Evolutionary conservation across 1,140 invertebrate species (phyloP), one percentile per base, ranked within the genome.

Genomic region (Drosophila ohnishii): DNA sequence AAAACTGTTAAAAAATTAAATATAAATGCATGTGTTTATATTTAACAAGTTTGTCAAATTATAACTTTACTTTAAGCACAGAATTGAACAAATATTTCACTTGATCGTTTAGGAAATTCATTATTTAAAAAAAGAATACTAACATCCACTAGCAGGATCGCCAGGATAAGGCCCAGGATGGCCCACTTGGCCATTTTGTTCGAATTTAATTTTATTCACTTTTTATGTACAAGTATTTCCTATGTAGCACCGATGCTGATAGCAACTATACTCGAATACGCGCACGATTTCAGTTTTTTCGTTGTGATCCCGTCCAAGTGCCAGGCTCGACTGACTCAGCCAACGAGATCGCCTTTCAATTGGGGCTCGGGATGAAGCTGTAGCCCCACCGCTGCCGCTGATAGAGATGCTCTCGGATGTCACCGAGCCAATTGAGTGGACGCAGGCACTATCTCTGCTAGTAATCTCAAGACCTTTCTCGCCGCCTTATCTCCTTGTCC

Each of bases 391-490:
- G 25, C 47, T 9, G 58, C 22, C 63, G 58, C 59, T 65, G 51
- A 55, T 55, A 55, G 34, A 56, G 55, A 75, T 75, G 55, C 57
- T 58, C 61, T 53, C 60, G 63, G 34, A 45, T 57, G 64, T 39
- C 65, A 75, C 32, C 37, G 39, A 59, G 34, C 35, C 74, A 78
- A 78, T 77, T 77, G 64, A 85, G 81, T 77, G 53, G 42, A 14
- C 59, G 8, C 10, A 37, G 0, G 0, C 28, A 65, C 71, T 87
- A 83, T 86, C 82, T 47, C n/a, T 22, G 37, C n/a, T 34, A 34
- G 48, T 78, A 79, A 80, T 83, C 80, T 83, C 51, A 59, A 82
- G 71, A 82, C 69, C 59, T 62, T 75, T 81, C 53, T 56, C 30
- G 16, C 53, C 13, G 56, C 35, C 81, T 85, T 85, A 85, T 85